phyloP scores from a whole-genome alignment of 2,113 vertebrate species.

The Alligator mississippiensis region DNA sequence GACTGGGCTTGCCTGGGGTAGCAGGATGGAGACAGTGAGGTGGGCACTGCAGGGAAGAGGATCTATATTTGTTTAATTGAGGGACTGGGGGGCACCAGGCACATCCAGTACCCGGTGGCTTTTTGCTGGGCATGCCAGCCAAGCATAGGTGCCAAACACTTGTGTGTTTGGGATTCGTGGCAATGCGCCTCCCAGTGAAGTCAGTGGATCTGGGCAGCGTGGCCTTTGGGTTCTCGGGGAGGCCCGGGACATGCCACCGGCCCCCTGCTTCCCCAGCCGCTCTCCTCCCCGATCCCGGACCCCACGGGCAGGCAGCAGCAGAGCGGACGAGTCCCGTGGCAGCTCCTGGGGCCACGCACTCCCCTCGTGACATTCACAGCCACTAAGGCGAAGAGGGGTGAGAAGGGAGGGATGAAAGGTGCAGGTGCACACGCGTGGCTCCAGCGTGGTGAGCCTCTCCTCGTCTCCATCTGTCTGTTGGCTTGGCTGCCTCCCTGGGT shows the following conservation, averaged over 20 bases:
- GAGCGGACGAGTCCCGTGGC: constrained; percentile 58
- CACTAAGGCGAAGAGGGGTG: constrained; percentile 9
- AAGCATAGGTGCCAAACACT: constrained; percentile 1
- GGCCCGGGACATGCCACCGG: constrained; percentile 58
- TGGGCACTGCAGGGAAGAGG: no score
- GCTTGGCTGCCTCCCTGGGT: neutral
- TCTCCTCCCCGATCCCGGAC: neutral
- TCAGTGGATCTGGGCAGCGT: constrained; percentile 66
- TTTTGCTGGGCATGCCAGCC: constrained; percentile 67
- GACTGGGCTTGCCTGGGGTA: no score
- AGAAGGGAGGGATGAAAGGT: neutral
- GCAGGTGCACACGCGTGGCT: neutral
- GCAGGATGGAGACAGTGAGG: no score
- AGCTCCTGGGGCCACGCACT: constrained; percentile 29
- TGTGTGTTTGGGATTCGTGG: constrained; percentile 72
- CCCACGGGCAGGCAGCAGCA: constrained; percentile 26
- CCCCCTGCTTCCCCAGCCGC: constrained; percentile 53
- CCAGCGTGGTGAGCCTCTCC: neutral
- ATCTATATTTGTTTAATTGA: no score
- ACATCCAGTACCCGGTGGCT: neutral
- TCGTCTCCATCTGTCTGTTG: neutral
- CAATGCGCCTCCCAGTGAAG: constrained; percentile 70
- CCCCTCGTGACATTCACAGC: constrained; percentile 19
- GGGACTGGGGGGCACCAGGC: no score
- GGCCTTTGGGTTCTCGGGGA: constrained; percentile 56